phyloP scores from a whole-genome alignment of 2,797 vertebrate genomes.

The Calcarius lapponicus region DNA sequence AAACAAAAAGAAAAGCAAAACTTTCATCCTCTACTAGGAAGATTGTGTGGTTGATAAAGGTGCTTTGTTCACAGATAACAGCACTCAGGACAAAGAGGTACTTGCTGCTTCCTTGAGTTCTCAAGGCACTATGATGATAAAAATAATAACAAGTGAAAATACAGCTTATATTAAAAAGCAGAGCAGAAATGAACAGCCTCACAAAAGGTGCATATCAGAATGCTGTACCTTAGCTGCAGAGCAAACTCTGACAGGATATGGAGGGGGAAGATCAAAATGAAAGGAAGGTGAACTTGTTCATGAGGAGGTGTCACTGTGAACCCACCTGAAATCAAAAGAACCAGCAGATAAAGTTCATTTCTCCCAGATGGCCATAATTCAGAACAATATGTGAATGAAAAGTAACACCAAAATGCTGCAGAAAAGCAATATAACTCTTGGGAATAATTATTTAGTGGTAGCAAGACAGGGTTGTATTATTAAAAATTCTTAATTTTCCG shows the following conservation, averaged over 20 bases:
- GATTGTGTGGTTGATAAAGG: not conserved
- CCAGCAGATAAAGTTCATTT: not conserved
- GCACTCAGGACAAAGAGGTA: not conserved
- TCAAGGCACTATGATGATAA: not conserved
- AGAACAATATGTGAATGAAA: not conserved
- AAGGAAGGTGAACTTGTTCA: not conserved
- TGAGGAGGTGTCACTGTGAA: not conserved
- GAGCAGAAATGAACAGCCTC: not conserved
- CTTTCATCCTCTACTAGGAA: not conserved
- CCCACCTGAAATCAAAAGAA: not conserved
- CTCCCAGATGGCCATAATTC: not conserved
- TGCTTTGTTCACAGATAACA: not conserved
- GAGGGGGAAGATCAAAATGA: conserved; percentile 4
- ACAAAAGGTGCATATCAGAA: conserved; percentile 31
- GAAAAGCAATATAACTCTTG: not conserved
- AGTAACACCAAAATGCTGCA: not conserved
- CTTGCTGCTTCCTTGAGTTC: not conserved
- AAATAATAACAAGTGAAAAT: conserved; percentile 51
- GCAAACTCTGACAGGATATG: conserved; percentile 16
- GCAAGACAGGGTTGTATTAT: not conserved
- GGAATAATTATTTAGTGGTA: not conserved
- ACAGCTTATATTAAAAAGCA: conserved; percentile 36
- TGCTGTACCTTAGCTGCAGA: not conserved
- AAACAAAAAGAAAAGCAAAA: not conserved
- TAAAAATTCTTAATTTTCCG: not conserved